Conservation (phyloP, 2,797 vertebrate species). For the Yasuhikotakia modesta region DNA sequence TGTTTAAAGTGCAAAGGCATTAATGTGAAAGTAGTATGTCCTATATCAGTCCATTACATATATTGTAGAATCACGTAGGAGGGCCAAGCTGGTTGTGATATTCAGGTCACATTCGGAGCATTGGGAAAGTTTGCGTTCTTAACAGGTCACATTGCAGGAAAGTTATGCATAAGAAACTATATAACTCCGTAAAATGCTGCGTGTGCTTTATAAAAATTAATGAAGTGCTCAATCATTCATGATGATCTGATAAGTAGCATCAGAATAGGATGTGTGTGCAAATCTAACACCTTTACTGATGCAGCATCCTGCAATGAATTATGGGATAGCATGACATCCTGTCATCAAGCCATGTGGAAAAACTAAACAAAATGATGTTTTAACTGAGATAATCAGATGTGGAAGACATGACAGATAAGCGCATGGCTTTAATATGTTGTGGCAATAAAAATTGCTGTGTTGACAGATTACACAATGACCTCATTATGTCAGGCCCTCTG, state of each 20-base stretch:
- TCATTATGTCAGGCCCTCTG: constrained; percentile 41
- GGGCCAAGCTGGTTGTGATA: constrained; percentile 1
- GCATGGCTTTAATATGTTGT: constrained; percentile 19
- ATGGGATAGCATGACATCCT: neutral
- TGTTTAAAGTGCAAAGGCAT: too few relatives aligned
- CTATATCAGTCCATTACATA: neutral
- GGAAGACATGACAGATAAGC: constrained; percentile 23
- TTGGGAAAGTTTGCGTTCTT: too few relatives aligned
- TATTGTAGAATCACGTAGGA: neutral
- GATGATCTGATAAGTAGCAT: neutral
- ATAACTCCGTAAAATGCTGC: constrained; percentile 3
- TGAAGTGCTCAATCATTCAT: constrained; percentile 9
- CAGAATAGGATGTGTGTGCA: neutral
- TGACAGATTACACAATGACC: constrained; percentile 44
- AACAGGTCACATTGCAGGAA: neutral
- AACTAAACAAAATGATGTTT: neutral
- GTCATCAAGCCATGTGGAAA: neutral
- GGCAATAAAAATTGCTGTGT: constrained; percentile 8
- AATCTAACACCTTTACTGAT: constrained; percentile 1
- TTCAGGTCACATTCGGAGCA: constrained; percentile 1
- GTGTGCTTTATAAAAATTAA: constrained; percentile 7
- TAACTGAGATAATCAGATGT: constrained; percentile 11
- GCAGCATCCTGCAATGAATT: neutral
- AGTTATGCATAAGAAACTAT: neutral
- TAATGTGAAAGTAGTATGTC: too few relatives aligned